Evolutionary conservation across 2,888 invertebrate species (phyloP).

Genomic region (Cylindroiulus punctatus): DNA sequence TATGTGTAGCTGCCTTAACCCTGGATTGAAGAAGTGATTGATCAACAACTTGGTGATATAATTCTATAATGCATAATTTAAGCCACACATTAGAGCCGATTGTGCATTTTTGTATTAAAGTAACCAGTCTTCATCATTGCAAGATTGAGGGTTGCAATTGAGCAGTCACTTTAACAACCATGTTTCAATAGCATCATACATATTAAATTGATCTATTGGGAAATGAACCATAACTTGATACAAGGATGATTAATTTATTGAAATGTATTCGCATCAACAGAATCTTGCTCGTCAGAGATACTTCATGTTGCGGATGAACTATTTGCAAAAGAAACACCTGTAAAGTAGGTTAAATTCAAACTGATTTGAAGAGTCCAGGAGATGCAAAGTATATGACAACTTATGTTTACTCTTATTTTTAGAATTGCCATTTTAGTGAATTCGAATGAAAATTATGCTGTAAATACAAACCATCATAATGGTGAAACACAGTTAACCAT

Average conservation of each 20-base stretch:
- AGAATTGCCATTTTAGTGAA: slow-evolving; percentile 44
- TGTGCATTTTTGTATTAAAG: too few species aligned
- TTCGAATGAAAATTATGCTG: slow-evolving; percentile 4
- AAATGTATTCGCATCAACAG: neutral
- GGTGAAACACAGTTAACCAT: slow-evolving; percentile 2
- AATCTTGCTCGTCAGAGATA: neutral
- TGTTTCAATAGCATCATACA: too few species aligned
- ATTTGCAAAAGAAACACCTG: neutral
- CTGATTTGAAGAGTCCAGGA: neutral
- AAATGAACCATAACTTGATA: too few species aligned
- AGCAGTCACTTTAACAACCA: too few species aligned
- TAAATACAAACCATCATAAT: neutral
- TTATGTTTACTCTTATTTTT: neutral
- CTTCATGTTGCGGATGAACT: slow-evolving; percentile 11
- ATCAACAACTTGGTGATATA: too few species aligned
- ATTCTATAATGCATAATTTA: too few species aligned
- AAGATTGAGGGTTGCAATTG: too few species aligned
- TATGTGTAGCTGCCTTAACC: too few species aligned
- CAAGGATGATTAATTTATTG: neutral
- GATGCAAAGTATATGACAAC: neutral
- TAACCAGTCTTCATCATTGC: too few species aligned
- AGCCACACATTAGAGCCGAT: too few species aligned
- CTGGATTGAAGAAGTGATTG: too few species aligned
- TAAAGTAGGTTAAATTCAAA: neutral
- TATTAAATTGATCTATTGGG: too few species aligned